Percentiles rank a stretch among this genome's conserved stretches.
phyloP scores from a whole-genome alignment of 2,888 invertebrate genomes.

The Trypoxylon attenuatum region DNA sequence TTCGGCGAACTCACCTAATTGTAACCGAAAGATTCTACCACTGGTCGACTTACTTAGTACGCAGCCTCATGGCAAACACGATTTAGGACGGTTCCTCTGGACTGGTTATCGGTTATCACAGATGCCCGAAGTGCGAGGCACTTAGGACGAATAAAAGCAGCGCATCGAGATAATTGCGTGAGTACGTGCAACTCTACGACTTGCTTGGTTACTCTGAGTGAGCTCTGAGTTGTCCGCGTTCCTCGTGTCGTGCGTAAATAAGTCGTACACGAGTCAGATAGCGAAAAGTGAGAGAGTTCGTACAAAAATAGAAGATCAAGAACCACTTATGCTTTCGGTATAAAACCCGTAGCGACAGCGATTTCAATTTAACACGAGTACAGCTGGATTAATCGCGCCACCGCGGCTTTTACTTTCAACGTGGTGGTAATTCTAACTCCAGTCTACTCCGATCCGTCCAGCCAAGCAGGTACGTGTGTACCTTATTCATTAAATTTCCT shows the following conservation, averaged over 20 bases:
- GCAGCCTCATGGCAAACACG: too few species aligned
- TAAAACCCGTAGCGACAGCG: conserved; percentile 50
- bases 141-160: not conserved
- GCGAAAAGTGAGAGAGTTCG: conserved; percentile 20
- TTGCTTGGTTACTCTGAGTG: too few species aligned
- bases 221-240: too few species aligned
- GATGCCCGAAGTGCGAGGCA: not conserved
- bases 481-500: not conserved
- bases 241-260: conserved; percentile 12
- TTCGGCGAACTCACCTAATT: too few species aligned
- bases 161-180: not conserved
- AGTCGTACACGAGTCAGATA: not conserved
- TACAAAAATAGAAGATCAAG: conserved; percentile 60
- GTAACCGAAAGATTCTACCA: too few species aligned
- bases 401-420: conserved; percentile 42
- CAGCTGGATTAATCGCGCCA: conserved; percentile 32
- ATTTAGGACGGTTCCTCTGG: too few species aligned
- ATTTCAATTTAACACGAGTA: conserved; percentile 42
- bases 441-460: conserved; percentile 15
- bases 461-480: not conserved
- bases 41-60: too few species aligned
- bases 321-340: conserved; percentile 52
- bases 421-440: not conserved
- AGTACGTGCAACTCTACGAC: not conserved
- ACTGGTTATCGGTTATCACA: not conserved